Evolutionary conservation across 92 coral and sea anemone genomes (phyloP).

Genomic region (Phenganax subtilis): DNA sequence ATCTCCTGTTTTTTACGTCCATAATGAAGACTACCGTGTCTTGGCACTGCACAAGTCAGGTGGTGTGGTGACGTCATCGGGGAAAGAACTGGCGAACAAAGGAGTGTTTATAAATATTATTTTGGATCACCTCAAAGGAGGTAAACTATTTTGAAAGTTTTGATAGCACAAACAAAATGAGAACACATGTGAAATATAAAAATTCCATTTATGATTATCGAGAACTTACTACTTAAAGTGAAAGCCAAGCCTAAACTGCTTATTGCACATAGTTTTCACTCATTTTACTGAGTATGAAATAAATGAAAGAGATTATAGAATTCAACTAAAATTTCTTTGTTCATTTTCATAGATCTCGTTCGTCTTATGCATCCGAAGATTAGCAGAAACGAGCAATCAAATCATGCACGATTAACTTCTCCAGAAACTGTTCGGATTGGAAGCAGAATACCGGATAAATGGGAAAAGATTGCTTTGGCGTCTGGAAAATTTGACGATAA

Average conservation of each 20-base stretch:
- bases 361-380: too few species aligned
- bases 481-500: conserved; percentile 22
- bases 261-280: too few species aligned
- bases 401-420: not conserved
- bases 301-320: too few species aligned
- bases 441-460: conserved; percentile 24
- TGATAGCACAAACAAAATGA: too few species aligned
- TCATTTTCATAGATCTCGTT: too few species aligned
- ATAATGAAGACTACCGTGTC: conserved; percentile 12
- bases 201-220: too few species aligned
- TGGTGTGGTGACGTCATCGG: conserved; percentile 3
- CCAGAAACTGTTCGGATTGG: conserved; percentile 24
- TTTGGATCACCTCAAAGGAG: conserved; percentile 30
- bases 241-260: too few species aligned
- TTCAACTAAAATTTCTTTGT: too few species aligned
- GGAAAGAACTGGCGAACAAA: conserved; percentile 13
- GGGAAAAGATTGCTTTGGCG: conserved; percentile 28
- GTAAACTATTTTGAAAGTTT: not conserved
- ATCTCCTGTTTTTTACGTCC: conserved; percentile 23
- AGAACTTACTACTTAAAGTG: too few species aligned
- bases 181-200: too few species aligned
- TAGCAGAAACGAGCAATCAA: not conserved
- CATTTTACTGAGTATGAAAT: too few species aligned
- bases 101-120: conserved; percentile 29
- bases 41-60: conserved; percentile 35